Evolutionary conservation across 2,113 vertebrate species (phyloP).

Genomic region (Antennarius striatus): DNA sequence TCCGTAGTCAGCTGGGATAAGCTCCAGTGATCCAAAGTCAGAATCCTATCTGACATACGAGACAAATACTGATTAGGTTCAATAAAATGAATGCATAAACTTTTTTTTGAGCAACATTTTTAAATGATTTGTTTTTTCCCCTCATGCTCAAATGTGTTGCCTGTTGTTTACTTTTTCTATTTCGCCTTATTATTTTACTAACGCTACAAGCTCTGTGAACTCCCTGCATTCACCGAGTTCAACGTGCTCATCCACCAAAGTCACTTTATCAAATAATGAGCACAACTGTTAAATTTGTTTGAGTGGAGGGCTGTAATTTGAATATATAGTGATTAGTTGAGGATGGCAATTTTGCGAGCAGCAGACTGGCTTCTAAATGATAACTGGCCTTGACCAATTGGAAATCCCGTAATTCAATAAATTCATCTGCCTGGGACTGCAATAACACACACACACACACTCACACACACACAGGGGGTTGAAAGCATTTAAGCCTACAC

Average conservation of each 20-base stretch:
- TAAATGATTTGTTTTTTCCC: background rate
- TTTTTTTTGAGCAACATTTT: too few species aligned
- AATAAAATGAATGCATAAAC: too few species aligned
- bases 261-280: slow-evolving; percentile 63
- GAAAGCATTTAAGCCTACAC: slow-evolving; percentile 14
- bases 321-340: slow-evolving; percentile 59
- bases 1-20: too few species aligned
- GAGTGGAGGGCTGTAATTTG: slow-evolving; percentile 37
- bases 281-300: slow-evolving; percentile 46
- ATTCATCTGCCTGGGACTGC: slow-evolving; percentile 16
- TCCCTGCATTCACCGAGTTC: slow-evolving; percentile 17
- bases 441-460: background rate
- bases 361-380: slow-evolving; percentile 40
- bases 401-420: slow-evolving; percentile 49
- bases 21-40: too few species aligned
- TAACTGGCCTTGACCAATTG: slow-evolving; percentile 40
- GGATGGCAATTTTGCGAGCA: slow-evolving; percentile 43
- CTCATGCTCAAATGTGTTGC: background rate
- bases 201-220: slow-evolving; percentile 16
- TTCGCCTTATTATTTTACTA: slow-evolving; percentile 21
- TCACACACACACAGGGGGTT: background rate
- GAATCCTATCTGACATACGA: too few species aligned
- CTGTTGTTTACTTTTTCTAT: slow-evolving; percentile 7
- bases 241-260: slow-evolving; percentile 31
- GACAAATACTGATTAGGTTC: too few species aligned